Evolutionary conservation across 2,888 invertebrate species (phyloP), one percentile per base, ranked within the genome.

Genomic region (Calliphora vomitoria): DNA sequence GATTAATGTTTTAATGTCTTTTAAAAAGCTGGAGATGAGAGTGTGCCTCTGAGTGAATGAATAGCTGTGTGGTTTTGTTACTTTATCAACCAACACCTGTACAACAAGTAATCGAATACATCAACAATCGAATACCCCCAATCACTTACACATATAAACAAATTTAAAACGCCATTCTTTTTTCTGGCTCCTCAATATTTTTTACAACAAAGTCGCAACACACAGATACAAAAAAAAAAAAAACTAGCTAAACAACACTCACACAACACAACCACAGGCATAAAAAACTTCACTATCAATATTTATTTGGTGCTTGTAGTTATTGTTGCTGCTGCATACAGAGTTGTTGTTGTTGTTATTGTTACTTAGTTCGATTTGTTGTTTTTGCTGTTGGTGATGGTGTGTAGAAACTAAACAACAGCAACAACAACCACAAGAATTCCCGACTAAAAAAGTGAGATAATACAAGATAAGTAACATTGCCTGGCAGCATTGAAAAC

Each of bases 401-500:
- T 84, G 62, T 84, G 55, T 78, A 80, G 31, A 72, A 81, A 76
- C 69, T 64, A 25, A 74, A 79, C 84, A 84, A 79, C 86, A 82
- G 76, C 79, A 74, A 79, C 84, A 84, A 79, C 86, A 82, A 80
- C 79, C 81, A 85, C 80, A 75, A 86, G 75, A 75, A 64, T 80
- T 50, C 58, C 71, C 55, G 53, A 60, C 58, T 44, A 44, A 92
- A 92, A 87, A 89, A 88, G 75, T 72, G 66, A 89, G 90, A 90
- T 90, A 90, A 90, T 85, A 88, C 88, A 89, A 89, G 90, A 90
- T 90, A 90, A 90, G 89, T 88, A 87, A 81, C 85, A 85, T 64
- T 79, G 87, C 87, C 87, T 86, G 85, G 82, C 85, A 85, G 88
- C 76, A 81, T 78, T 82, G 58, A 85, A 74, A 82, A 68, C 62